A percentile compares a stretch with the other conserved stretches of the same genome.
phyloP scores from a whole-genome alignment of 2,888 invertebrate genomes.

The Osmoderma eremita region DNA sequence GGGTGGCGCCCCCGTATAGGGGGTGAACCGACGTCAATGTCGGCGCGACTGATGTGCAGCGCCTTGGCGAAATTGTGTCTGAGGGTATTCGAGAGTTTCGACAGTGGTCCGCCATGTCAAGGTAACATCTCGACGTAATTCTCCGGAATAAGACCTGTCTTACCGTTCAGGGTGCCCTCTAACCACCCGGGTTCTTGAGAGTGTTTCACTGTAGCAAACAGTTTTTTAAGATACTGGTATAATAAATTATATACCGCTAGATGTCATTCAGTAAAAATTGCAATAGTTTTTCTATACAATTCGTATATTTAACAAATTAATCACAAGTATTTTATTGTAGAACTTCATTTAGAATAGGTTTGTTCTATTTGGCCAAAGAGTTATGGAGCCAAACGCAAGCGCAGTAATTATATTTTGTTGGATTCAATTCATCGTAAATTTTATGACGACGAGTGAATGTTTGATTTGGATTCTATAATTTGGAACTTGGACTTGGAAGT shows the following conservation, averaged over 20 bases:
- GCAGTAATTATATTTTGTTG: too few relatives aligned
- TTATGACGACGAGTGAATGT: too few relatives aligned
- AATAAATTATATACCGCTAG: background rate
- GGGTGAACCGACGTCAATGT: conserved; percentile 49
- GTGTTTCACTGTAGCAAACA: conserved; percentile 73
- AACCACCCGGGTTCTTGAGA: conserved; percentile 98
- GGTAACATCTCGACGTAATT: conserved; percentile 94
- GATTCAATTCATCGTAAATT: too few relatives aligned
- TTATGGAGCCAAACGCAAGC: too few relatives aligned
- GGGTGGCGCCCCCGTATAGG: conserved; percentile 30
- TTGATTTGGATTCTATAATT: too few relatives aligned
- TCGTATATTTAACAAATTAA: too few relatives aligned
- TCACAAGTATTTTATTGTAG: too few relatives aligned
- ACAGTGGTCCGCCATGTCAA: conserved; percentile 64
- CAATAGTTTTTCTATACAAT: too few relatives aligned
- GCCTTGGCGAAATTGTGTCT: conserved; percentile 58
- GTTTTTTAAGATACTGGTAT: background rate
- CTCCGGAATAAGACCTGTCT: conserved; percentile 92
- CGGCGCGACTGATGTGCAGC: conserved; percentile 57
- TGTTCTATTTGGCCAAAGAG: too few relatives aligned
- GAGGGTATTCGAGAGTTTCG: conserved; percentile 59
- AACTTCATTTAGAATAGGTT: too few relatives aligned
- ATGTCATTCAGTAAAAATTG: background rate
- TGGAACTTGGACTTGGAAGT: too few relatives aligned
- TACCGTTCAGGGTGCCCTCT: conserved; percentile 92